Conservation (phyloP, 2,797 vertebrate species). For the Natrix natrix region DNA sequence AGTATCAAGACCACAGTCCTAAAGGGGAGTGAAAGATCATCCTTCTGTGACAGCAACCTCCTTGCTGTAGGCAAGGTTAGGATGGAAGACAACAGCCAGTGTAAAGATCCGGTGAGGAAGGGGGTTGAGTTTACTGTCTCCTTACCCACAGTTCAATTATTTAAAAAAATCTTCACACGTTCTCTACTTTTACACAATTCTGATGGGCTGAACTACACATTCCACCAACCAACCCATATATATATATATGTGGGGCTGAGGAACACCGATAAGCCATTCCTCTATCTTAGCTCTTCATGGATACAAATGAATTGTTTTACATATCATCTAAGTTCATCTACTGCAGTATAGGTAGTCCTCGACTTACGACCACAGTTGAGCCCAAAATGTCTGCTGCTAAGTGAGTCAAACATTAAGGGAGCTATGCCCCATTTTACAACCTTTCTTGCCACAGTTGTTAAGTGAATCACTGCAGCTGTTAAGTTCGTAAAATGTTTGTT, state of each 20-base stretch:
- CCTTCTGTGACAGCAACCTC: neutral
- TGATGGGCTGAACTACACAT: neutral
- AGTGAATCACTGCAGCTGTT: neutral
- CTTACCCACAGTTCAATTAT: too few species aligned
- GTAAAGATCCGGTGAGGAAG: neutral
- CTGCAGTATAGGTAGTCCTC: neutral
- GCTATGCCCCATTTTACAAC: neutral
- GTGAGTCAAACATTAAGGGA: neutral
- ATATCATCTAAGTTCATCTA: neutral
- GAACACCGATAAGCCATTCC: neutral
- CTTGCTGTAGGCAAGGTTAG: neutral
- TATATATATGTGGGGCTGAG: neutral
- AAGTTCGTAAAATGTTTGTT: neutral
- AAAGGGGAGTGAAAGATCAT: neutral
- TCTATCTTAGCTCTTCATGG: neutral
- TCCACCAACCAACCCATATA: neutral
- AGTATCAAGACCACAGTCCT: neutral
- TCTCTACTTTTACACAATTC: neutral
- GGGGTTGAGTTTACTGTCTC: neutral
- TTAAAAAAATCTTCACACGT: neutral
- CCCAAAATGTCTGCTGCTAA: neutral
- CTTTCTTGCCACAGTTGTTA: neutral
- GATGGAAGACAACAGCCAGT: neutral
- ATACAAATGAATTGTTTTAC: neutral
- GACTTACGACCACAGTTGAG: neutral